These are phyloP conservation scores for Ptilodon capucinus DNA, from an alignment of 2,888 invertebrate genomes.

Conservation along the genomic window DNA sequence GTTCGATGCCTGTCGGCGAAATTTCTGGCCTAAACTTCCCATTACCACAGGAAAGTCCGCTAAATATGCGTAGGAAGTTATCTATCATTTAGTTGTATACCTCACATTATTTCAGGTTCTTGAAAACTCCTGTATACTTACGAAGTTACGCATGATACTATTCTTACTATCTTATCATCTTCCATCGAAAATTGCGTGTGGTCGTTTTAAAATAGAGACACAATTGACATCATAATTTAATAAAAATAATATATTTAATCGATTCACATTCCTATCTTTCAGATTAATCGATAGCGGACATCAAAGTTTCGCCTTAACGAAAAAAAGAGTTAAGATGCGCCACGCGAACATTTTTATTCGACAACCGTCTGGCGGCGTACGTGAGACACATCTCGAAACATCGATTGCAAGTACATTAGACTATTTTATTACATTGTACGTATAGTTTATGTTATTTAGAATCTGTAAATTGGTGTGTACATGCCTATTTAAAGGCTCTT, in stretches of 20 bases:
- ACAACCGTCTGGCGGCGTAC: slow-evolving; percentile 48
- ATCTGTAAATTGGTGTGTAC: background rate
- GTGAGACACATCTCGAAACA: slow-evolving; percentile 33
- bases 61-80: too few relatives aligned
- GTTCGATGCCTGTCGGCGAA: too few relatives aligned
- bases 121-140: too few relatives aligned
- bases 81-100: too few relatives aligned
- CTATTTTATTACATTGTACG: slow-evolving; percentile 21
- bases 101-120: too few relatives aligned
- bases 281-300: slow-evolving; percentile 1
- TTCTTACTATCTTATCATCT: too few relatives aligned
- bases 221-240: background rate
- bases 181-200: background rate
- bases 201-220: background rate
- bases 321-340: slow-evolving; percentile 36
- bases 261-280: background rate
- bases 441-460: slow-evolving; percentile 13
- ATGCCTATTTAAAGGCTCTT: background rate
- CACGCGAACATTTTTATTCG: slow-evolving; percentile 37
- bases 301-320: slow-evolving; percentile 32
- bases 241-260: background rate
- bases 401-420: slow-evolving; percentile 9
- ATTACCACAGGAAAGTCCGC: too few relatives aligned
- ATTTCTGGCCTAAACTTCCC: too few relatives aligned
- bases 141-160: too few relatives aligned